phyloP scores from a whole-genome alignment of 2,113 vertebrate species.

The Heterotis niloticus region DNA sequence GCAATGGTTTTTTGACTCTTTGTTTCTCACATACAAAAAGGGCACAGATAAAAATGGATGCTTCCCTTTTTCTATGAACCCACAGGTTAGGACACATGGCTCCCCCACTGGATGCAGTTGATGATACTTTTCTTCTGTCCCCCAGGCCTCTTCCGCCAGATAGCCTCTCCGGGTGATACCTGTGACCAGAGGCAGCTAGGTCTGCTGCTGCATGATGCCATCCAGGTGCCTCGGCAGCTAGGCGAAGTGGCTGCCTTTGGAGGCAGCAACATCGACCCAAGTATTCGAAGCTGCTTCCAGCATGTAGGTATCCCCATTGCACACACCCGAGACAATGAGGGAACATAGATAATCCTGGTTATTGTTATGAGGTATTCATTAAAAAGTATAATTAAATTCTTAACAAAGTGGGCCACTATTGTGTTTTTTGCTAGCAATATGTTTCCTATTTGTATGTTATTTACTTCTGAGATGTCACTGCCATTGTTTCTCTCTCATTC shows the following conservation, averaged over 20 bases:
- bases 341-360: not conserved
- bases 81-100: too few relatives aligned
- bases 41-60: too few relatives aligned
- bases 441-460: conserved; percentile 1
- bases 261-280: conserved; percentile 96
- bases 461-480: not conserved
- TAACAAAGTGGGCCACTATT: not conserved
- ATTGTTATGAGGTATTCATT: not conserved
- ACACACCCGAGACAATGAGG: not conserved
- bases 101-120: too few relatives aligned
- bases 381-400: conserved; percentile 3
- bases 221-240: conserved; percentile 91
- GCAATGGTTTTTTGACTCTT: not conserved
- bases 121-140: not conserved
- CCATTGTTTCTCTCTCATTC: not conserved
- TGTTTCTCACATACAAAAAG: too few relatives aligned
- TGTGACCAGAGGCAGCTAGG: conserved; percentile 93
- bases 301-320: conserved; percentile 65
- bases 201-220: conserved; percentile 87
- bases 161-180: conserved; percentile 79
- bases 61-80: too few relatives aligned
- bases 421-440: not conserved
- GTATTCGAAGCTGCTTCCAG: conserved; percentile 94
- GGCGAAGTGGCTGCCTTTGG: conserved; percentile 94
- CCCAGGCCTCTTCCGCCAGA: conserved; percentile 88